Conservation (phyloP, 1,140 invertebrate species). For the Drosophila malerkotliana region DNA sequence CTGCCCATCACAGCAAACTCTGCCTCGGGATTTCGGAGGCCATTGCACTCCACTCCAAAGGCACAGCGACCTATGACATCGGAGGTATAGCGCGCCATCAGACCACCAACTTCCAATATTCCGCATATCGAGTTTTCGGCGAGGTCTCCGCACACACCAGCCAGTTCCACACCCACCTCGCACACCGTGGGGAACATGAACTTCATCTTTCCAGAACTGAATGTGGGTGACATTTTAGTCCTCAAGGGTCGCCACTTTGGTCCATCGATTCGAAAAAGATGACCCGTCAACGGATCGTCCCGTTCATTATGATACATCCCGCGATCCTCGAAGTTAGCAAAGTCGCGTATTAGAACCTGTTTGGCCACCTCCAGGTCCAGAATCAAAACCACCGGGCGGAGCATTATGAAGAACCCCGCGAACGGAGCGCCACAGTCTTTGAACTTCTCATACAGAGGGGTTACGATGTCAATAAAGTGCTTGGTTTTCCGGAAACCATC, state of each 20-base stretch:
- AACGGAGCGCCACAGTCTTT: slow-evolving; percentile 61
- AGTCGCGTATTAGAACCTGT: slow-evolving; percentile 86
- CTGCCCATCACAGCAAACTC: slow-evolving; percentile 84
- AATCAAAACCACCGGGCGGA: slow-evolving; percentile 62
- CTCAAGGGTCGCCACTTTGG: slow-evolving; percentile 87
- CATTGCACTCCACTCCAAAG: slow-evolving; percentile 86
- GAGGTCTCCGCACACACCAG: slow-evolving; percentile 47
- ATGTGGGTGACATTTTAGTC: slow-evolving; percentile 86
- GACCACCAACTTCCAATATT: slow-evolving; percentile 78
- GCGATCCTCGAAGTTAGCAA: slow-evolving; percentile 85
- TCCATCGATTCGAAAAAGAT: slow-evolving; percentile 85
- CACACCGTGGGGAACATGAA: slow-evolving; percentile 85
- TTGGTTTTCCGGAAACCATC: slow-evolving; percentile 35
- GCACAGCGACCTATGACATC: slow-evolving; percentile 87
- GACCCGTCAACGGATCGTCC: slow-evolving; percentile 85
- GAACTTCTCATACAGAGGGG: slow-evolving; percentile 56
- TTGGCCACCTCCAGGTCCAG: slow-evolving; percentile 84
- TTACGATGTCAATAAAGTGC: slow-evolving; percentile 70
- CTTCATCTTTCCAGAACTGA: slow-evolving; percentile 87
- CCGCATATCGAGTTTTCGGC: slow-evolving; percentile 65
- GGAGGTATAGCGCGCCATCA: slow-evolving; percentile 85
- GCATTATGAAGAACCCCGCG: slow-evolving; percentile 59
- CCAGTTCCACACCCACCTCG: slow-evolving; percentile 75
- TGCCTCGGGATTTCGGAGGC: slow-evolving; percentile 85
- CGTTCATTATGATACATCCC: slow-evolving; percentile 84